A percentile compares a stretch with the other conserved stretches of the same genome.
These are phyloP conservation scores for Ichneumoninae sp. DNA, from an alignment of 2,888 invertebrate genomes.

Conservation along the genomic window DNA sequence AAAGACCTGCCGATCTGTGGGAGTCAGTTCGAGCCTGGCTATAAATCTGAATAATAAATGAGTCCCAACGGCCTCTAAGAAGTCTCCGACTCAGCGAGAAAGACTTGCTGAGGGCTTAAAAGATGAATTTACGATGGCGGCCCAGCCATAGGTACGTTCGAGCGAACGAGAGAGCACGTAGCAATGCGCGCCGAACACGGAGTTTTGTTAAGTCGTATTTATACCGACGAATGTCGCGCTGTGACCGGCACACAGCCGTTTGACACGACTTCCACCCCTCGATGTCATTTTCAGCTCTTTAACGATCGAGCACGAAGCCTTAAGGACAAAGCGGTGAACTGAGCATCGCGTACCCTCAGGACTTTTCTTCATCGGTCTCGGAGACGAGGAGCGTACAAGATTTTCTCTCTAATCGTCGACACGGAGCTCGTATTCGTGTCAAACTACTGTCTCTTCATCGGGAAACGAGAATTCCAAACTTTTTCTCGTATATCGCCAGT, in stretches of 20 bases:
- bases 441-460: conserved; percentile 43
- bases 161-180: conserved; percentile 11
- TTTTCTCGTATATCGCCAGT: conserved; percentile 2
- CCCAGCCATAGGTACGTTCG: conserved; percentile 34
- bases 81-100: conserved; percentile 83
- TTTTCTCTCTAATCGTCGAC: conserved; percentile 43
- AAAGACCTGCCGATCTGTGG: conserved; percentile 84
- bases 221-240: conserved; percentile 25
- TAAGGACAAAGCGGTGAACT: not conserved
- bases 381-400: not conserved
- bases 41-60: conserved; percentile 85
- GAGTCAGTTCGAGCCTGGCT: conserved; percentile 83
- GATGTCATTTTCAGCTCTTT: conserved; percentile 34
- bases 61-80: conserved; percentile 84
- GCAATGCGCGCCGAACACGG: conserved; percentile 18
- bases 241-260: conserved; percentile 14
- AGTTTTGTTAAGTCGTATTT: conserved; percentile 54
- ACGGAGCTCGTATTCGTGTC: conserved; percentile 35
- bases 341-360: conserved; percentile 2
- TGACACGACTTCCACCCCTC: conserved; percentile 34
- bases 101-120: conserved; percentile 80
- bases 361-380: conserved; percentile 1
- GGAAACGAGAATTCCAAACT: conserved; percentile 48
- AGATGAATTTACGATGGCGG: conserved; percentile 83
- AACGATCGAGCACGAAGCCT: not conserved